Evolutionary conservation across 1,140 invertebrate genomes (phyloP), one percentile per base, ranked within the genome.

Genomic region (Galendromus occidentalis): DNA sequence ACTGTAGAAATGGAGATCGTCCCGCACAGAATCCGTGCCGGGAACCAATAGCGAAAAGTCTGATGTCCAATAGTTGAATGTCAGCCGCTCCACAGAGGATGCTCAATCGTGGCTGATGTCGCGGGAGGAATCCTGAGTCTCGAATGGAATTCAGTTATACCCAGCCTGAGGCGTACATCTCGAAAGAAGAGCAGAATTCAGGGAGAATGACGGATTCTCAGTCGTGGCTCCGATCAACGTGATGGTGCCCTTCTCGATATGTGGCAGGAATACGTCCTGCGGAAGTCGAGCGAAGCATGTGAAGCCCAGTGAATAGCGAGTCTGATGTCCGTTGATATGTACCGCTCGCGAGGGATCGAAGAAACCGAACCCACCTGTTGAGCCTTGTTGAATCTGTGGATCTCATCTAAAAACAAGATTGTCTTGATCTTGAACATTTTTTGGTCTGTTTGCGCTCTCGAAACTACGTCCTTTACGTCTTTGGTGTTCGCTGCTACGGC

Each of bases 401-500:
- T 87, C 76, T 91, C 87, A 79, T 91, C 88, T 81, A 91, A 84
- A 72, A 91, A 90, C 14, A 91, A 74, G 59, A 90, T 79, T 42
- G 86, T 89, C 70, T 80, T 81, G 67, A 82, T 79, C 67, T 83
- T 83, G 70, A 76, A 72, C 70, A 75, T 71, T 71, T 82, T 83
- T 42, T 78, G 71, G 71, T 88, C 85, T 75, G 84, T 86, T 72
- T 83, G 81, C 17, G 87, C 86, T n/a, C 82, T 72, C 70, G 82
- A 82, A 7, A 86, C 80, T 0, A 82, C 78, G 75, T 86, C 83
- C 72, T 85, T 86, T 0, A 90, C 82, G 73, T 88, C 85, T 76
- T 80, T 83, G 1, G 88, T 82, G 18, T 86, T 85, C 45, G 81
- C 76, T 71, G 81, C 82, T 25, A 85, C 83, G n/a, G 87, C 86